Evolutionary conservation across 2,888 invertebrate species (phyloP).

Genomic region (Halictus quadricinctus): DNA sequence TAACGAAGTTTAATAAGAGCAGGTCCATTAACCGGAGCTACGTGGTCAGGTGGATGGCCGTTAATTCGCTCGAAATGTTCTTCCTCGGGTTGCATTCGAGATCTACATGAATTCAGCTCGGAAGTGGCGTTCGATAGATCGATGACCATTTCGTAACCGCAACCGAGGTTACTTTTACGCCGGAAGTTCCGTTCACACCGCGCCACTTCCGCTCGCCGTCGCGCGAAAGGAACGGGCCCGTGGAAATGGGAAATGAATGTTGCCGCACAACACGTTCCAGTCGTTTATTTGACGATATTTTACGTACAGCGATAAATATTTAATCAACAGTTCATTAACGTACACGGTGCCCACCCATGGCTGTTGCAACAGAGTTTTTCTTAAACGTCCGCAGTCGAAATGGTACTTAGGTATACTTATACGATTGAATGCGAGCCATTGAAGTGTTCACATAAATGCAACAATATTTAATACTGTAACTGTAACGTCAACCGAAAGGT

Average conservation of each 20-base stretch:
- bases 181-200: slow-evolving; percentile 60
- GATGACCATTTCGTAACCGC: slow-evolving; percentile 49
- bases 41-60: neutral
- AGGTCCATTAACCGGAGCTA: slow-evolving; percentile 23
- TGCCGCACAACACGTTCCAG: slow-evolving; percentile 22
- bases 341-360: too few species aligned
- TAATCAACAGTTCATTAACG: neutral
- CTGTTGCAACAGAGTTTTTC: neutral
- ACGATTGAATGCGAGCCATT: too few species aligned
- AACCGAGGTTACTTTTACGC: slow-evolving; percentile 48
- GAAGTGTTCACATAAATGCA: neutral
- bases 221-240: slow-evolving; percentile 10
- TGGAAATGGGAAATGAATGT: slow-evolving; percentile 17
- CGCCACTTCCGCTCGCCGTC: slow-evolving; percentile 21
- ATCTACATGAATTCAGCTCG: slow-evolving; percentile 37
- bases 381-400: neutral
- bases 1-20: slow-evolving; percentile 43
- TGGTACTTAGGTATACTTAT: neutral
- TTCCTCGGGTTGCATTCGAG: slow-evolving; percentile 17
- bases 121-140: slow-evolving; percentile 44
- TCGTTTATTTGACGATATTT: slow-evolving; percentile 31
- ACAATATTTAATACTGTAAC: neutral
- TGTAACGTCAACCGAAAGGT: neutral
- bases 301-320: neutral
- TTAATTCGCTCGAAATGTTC: slow-evolving; percentile 15